Conservation (phyloP, 1,140 invertebrate genomes). For the Drosophila bipectinata region DNA sequence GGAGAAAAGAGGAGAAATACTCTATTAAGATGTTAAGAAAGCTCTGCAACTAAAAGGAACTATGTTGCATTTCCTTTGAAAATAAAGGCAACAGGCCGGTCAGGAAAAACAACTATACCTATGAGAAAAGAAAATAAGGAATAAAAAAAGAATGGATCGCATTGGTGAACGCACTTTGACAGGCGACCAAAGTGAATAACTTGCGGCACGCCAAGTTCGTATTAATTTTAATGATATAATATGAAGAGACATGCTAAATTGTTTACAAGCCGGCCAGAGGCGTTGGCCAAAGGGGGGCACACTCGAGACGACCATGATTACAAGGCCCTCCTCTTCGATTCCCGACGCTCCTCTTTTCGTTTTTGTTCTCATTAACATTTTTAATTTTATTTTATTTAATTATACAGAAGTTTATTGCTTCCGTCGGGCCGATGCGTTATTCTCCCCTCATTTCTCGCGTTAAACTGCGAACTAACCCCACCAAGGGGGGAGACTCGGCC, state of each 20-base stretch:
- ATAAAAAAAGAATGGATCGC: constrained; percentile 9
- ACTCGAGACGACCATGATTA: constrained; percentile 28
- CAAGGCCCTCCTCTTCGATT: not conserved
- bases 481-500: not conserved
- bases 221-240: constrained; percentile 83
- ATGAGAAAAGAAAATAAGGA: not conserved
- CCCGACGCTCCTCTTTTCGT: not conserved
- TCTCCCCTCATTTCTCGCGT: constrained; percentile 36
- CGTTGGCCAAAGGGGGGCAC: constrained; percentile 1
- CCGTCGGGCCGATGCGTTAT: constrained; percentile 69
- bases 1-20: too few relatives aligned
- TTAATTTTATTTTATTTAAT: constrained; percentile 82
- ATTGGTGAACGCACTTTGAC: constrained; percentile 58
- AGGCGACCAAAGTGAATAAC: constrained; percentile 49
- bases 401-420: constrained; percentile 81
- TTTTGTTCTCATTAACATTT: constrained; percentile 70
- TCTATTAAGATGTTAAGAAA: too few relatives aligned
- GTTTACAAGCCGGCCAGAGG: constrained; percentile 64
- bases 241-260: constrained; percentile 79
- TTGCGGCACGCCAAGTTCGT: constrained; percentile 73
- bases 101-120: not conserved
- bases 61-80: not conserved
- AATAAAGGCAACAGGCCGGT: constrained; percentile 42
- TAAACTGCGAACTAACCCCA: constrained; percentile 72
- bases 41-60: not conserved